phyloP scores from a whole-genome alignment of 2,113 vertebrate genomes.

The Ameiurus melas region DNA sequence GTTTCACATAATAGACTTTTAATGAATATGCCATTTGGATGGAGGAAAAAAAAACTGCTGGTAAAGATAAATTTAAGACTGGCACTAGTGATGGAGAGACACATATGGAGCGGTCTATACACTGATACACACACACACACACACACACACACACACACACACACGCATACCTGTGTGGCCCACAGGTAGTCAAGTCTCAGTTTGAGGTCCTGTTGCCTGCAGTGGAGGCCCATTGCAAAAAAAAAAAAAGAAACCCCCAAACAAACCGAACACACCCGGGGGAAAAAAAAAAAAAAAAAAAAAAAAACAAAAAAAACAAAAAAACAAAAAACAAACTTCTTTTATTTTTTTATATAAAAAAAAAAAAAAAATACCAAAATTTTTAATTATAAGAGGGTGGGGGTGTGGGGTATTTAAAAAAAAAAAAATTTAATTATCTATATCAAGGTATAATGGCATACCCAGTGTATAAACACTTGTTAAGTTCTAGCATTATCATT shows the following conservation, averaged over 20 bases:
- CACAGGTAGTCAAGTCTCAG: slow-evolving; percentile 96
- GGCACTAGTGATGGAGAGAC: background rate
- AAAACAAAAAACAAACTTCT: no score
- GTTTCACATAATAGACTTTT: background rate
- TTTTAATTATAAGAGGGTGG: no score
- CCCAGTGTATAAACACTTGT: background rate
- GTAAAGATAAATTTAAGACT: background rate
- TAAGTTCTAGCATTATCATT: background rate
- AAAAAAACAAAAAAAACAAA: no score
- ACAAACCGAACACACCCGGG: no score
- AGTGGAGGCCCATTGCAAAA: slow-evolving; percentile 89
- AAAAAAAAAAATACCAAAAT: no score
- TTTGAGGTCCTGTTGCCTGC: slow-evolving; percentile 93
- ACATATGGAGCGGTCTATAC: background rate
- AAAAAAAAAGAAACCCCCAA: slow-evolving; percentile 73
- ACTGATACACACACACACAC: background rate
- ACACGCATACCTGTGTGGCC: slow-evolving; percentile 82
- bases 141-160: slow-evolving; percentile 1
- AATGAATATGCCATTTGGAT: background rate
- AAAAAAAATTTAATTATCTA: no score
- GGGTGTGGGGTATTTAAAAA: no score
- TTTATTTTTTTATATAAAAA: no score
- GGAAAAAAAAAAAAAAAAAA: no score
- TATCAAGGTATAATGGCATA: background rate
- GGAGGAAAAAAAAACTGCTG: background rate